Conservation (phyloP, 2,797 vertebrate species). For the Myotis daubentonii region DNA sequence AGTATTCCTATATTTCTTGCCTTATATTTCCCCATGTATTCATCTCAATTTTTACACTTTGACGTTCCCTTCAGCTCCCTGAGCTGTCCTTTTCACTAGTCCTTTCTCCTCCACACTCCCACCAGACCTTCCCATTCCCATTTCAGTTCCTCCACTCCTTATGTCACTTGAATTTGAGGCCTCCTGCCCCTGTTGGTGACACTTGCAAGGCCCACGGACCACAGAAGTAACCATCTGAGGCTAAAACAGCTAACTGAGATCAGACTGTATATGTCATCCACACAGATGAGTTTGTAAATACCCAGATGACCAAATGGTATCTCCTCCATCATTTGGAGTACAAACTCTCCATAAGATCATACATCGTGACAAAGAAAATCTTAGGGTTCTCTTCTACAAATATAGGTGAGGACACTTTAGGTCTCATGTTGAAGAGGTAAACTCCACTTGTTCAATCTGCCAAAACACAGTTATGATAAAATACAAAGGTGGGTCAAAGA, state of each 20-base stretch:
- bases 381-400: neutral
- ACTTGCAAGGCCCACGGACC: neutral
- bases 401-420: neutral
- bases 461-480: neutral
- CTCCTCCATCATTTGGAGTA: neutral
- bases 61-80: neutral
- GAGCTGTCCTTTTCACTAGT: neutral
- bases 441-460: neutral
- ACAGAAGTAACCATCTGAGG: neutral
- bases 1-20: neutral
- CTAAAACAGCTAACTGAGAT: neutral
- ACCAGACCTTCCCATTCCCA: neutral
- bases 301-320: neutral
- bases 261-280: neutral
- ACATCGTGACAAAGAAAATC: neutral
- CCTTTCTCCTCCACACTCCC: neutral
- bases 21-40: neutral
- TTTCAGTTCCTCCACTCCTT: neutral
- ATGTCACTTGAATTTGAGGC: neutral
- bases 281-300: neutral
- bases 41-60: neutral
- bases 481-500: neutral
- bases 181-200: neutral
- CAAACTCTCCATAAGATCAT: neutral
- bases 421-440: neutral